A percentile compares a stretch with the other conserved stretches of the same genome.
Conservation (phyloP, 35 echinoderm and acorn worm species). For the Nesometra sesokonis region DNA sequence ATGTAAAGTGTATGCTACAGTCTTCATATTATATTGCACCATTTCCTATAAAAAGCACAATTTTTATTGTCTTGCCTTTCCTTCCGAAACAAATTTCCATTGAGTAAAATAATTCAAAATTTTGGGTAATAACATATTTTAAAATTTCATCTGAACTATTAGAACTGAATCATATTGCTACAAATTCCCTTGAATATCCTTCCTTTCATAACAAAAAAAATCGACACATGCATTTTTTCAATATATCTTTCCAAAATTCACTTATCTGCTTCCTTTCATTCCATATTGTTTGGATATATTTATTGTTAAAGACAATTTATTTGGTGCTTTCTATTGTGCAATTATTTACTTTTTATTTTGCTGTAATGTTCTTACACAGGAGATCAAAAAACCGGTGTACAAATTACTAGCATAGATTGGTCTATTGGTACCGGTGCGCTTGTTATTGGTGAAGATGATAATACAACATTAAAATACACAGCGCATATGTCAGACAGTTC, state of each 20-base stretch:
- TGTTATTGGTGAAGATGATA: neutral
- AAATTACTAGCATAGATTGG: neutral
- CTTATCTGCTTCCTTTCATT: neutral
- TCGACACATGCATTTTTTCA: too few species aligned
- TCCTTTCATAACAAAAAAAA: too few species aligned
- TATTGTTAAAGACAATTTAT: neutral
- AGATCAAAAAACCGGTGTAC: neutral
- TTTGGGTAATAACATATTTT: neutral
- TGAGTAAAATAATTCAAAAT: neutral
- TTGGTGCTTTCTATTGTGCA: neutral
- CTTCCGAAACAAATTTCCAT: neutral
- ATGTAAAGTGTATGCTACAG: neutral
- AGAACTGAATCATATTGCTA: too few species aligned
- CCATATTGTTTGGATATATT: neutral
- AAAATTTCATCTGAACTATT: neutral
- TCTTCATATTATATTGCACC: neutral
- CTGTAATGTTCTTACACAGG: neutral
- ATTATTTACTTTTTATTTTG: neutral
- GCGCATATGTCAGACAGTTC: conserved; percentile 31
- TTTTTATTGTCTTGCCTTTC: neutral
- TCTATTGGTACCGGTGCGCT: neutral
- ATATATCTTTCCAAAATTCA: neutral
- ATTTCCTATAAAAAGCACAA: neutral
- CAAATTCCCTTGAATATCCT: too few species aligned
- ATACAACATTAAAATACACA: neutral